Evolutionary conservation across 1,140 invertebrate species (phyloP).

Genomic region (Drosophila yakuba): DNA sequence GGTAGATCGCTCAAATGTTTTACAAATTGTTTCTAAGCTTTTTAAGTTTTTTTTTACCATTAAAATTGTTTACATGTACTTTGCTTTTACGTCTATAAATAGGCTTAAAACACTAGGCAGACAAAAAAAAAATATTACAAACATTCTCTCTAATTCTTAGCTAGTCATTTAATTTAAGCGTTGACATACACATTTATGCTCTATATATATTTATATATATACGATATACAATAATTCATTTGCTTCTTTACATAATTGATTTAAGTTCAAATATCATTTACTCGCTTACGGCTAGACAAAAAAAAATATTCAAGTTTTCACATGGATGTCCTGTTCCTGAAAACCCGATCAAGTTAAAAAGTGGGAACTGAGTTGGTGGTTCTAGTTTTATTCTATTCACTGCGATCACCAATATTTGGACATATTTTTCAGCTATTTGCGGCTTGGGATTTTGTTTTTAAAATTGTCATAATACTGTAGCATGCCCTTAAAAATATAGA

Average conservation of each 20-base stretch:
- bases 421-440: not conserved
- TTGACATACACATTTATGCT: conserved; percentile 64
- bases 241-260: conserved; percentile 59
- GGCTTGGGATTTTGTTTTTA: not conserved
- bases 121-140: conserved; percentile 66
- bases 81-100: conserved; percentile 36
- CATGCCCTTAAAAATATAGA: not conserved
- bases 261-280: conserved; percentile 54
- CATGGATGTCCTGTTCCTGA: conserved; percentile 49
- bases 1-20: conserved; percentile 75
- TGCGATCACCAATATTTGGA: not conserved
- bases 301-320: conserved; percentile 64
- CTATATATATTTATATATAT: conserved; percentile 24
- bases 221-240: conserved; percentile 39
- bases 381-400: not conserved
- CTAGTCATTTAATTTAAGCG: conserved; percentile 69
- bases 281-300: conserved; percentile 56
- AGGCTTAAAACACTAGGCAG: conserved; percentile 65
- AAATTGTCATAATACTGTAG: not conserved
- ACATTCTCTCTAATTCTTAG: conserved; percentile 48
- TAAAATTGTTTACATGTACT: conserved; percentile 53
- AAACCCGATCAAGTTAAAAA: conserved; percentile 49
- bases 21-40: conserved; percentile 78
- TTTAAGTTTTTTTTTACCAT: conserved; percentile 33
- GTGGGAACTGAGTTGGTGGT: not conserved